Evolutionary conservation across 2,888 invertebrate species (phyloP).

Genomic region (Epinotia bilunana): DNA sequence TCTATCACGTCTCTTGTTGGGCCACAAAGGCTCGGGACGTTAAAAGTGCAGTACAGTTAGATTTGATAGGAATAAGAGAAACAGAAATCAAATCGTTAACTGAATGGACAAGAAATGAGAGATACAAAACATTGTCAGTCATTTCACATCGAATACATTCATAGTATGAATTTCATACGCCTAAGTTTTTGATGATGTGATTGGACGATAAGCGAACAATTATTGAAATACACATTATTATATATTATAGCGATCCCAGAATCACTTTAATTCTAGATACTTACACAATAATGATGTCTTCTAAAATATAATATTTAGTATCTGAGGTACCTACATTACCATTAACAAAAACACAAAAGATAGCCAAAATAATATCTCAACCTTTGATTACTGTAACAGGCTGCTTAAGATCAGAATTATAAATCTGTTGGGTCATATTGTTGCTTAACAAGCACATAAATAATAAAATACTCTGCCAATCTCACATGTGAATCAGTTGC

Average conservation of each 20-base stretch:
- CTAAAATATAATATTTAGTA: too few species aligned
- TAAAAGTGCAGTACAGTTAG: slow-evolving; percentile 27
- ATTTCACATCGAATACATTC: too few species aligned
- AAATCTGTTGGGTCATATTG: slow-evolving; percentile 26
- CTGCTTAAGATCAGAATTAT: slow-evolving; percentile 7
- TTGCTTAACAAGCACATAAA: slow-evolving; percentile 34
- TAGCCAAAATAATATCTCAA: neutral
- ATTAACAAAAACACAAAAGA: neutral
- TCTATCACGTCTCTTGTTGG: slow-evolving; percentile 42
- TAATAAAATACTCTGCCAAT: slow-evolving; percentile 35
- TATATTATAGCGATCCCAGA: too few species aligned
- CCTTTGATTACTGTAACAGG: neutral
- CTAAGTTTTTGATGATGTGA: too few species aligned
- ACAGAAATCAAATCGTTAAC: neutral
- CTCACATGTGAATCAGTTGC: slow-evolving; percentile 35
- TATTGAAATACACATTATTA: too few species aligned
- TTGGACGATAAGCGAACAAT: too few species aligned
- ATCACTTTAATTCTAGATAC: too few species aligned
- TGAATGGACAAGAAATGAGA: neutral
- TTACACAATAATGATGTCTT: too few species aligned
- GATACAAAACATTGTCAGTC: neutral
- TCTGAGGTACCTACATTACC: neutral
- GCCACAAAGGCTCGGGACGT: slow-evolving; percentile 23
- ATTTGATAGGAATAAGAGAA: slow-evolving; percentile 11
- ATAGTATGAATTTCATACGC: too few species aligned